Evolutionary conservation across 2,113 vertebrate species (phyloP), one percentile per base, ranked within the genome.

Genomic region (Dendrocopos noguchii): DNA sequence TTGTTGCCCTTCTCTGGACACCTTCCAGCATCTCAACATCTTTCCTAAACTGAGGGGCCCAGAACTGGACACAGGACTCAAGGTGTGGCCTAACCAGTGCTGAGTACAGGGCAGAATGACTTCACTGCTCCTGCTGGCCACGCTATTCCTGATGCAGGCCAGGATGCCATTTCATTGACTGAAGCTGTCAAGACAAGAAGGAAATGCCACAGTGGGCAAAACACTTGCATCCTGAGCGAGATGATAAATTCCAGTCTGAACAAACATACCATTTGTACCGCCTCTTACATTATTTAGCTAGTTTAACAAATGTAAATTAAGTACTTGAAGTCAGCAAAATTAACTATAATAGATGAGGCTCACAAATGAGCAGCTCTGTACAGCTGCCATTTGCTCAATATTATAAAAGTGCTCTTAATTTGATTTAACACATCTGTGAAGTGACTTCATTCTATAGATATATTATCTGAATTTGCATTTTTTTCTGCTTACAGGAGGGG

Each of bases 251-350:
- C 61, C 73, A 55, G 21, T 64, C 76, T 59, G 90, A 92, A 93
- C 28, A 88, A 96, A 90, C 87, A 87, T 10, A 76, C 44, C 46
- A 87, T 77, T 92, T 0, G 0, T 80, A 80, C 70, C 4, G 0
- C 83, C 79, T 90, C 55, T 63, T 60, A 64, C 75, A 89, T 96
- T 91, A 82, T 91, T 94, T 96, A 88, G 59, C 80, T 83, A 59
- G 90, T 87, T 93, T 96, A 96, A 96, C 87, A 93, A 92, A 96
- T 97, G 94, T 82, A 96, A 96, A 96, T 97, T 93, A 96, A 91
- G 90, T 67, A 81, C 94, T 96, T 93, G 91, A 95, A 95, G 91
- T 89, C 93, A 94, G 90, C 91, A 96, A 94, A 95, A 94, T 96
- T 92, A 97, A 93, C 73, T 79, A 66, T 90, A 92, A 94, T 80